Conservation (phyloP, 2,888 invertebrate genomes). For the Drosophila leonis region DNA sequence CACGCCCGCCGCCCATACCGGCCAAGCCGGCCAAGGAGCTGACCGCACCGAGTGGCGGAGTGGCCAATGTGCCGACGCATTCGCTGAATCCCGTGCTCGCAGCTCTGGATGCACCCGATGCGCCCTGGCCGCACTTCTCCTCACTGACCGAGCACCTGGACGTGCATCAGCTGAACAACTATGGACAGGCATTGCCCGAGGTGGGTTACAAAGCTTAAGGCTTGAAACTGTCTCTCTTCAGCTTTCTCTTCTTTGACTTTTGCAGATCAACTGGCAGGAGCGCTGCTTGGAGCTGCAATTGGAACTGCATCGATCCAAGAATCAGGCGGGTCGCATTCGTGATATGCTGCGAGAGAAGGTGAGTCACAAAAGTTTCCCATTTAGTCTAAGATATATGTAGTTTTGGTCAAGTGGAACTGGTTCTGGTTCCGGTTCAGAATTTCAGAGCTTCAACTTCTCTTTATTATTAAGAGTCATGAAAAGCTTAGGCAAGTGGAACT, state of each 20-base stretch:
- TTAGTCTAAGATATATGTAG: neutral
- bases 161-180: conserved; percentile 85
- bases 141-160: conserved; percentile 84
- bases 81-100: conserved; percentile 72
- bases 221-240: too few species aligned
- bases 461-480: neutral
- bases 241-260: neutral
- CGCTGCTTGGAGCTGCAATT: conserved; percentile 93
- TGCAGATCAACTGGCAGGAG: conserved; percentile 93
- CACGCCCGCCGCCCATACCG: conserved; percentile 85
- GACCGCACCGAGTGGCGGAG: conserved; percentile 33
- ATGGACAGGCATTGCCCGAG: conserved; percentile 85
- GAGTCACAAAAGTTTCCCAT: conserved; percentile 69
- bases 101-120: conserved; percentile 83
- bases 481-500: neutral
- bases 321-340: conserved; percentile 94
- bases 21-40: conserved; percentile 71
- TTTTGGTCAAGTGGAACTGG: neutral
- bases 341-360: conserved; percentile 97
- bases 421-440: neutral
- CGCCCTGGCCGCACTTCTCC: conserved; percentile 84
- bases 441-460: accelerated
- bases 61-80: conserved; percentile 43
- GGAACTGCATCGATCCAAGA: conserved; percentile 93
- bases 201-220: conserved; percentile 60